Evolutionary conservation across 2,888 invertebrate genomes (phyloP).

Genomic region (Diaperis boleti): DNA sequence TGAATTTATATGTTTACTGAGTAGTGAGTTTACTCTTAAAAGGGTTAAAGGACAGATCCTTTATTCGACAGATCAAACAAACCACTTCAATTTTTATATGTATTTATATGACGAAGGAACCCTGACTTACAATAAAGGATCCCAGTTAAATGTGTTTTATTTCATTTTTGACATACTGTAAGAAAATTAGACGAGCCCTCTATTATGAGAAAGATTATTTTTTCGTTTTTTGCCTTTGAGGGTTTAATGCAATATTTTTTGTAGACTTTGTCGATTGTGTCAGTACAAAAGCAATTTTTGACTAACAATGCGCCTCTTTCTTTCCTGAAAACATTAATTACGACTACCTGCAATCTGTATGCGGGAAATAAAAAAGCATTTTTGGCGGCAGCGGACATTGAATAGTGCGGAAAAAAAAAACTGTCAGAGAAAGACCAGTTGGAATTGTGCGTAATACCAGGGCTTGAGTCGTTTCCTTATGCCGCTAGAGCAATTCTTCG

Average conservation of each 20-base stretch:
- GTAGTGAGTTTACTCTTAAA: too few species aligned
- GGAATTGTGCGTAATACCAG: conserved; percentile 2
- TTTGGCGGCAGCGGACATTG: background rate
- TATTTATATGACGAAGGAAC: too few species aligned
- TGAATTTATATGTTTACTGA: too few species aligned
- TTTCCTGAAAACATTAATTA: background rate
- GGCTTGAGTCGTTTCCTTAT: background rate
- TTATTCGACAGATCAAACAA: too few species aligned
- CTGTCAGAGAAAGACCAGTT: too few species aligned
- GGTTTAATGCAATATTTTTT: background rate
- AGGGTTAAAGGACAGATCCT: too few species aligned
- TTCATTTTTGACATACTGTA: background rate
- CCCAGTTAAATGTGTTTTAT: too few species aligned
- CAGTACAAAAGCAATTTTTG: background rate
- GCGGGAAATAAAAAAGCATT: background rate
- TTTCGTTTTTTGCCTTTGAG: background rate
- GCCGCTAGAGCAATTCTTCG: conserved; percentile 5
- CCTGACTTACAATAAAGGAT: too few species aligned
- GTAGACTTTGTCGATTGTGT: background rate
- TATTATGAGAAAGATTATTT: background rate
- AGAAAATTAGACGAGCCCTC: background rate
- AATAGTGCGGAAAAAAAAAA: too few species aligned
- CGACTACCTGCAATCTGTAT: background rate
- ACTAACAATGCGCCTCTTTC: background rate
- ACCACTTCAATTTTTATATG: too few species aligned